Evolutionary conservation across 1,140 invertebrate species (phyloP), one percentile per base, ranked within the genome.

Genomic region (Glomeris maerens): DNA sequence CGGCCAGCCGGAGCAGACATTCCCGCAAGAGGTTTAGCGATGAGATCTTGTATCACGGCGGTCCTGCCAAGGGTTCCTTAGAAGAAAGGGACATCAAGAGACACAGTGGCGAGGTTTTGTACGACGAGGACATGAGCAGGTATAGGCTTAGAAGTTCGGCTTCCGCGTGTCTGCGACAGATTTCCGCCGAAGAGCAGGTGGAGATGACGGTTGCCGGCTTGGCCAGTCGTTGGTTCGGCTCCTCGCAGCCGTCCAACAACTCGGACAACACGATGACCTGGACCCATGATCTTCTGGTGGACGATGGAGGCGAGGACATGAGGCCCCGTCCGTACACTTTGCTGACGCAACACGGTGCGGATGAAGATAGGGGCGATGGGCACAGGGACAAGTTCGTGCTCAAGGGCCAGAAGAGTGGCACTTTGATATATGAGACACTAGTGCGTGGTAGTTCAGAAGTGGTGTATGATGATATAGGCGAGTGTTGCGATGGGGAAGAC

Each of bases 401-500:
- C 10, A 42, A 42, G 17, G 40, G 40, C 5, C 40, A 42, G 20
- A 17, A 25, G 4, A 17, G 40, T 42, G 40, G 40, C 5, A 42
- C 5, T 10, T 42, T 62, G 22, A 55, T 64, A 31, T 64, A 64
- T 49, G 62, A 64, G 50, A 58, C 59, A 13, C 55, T 54, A n/a
- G 74, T 78, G n/a, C 74, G 73, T 44, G 78, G 78, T 17, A 79
- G 83, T 61, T 79, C 84, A 7, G 64, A 66, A 50, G 79, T 84
- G 36, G 81, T 86, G 22, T 85, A 85, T 64, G 83, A 86, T 62
- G 83, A 85, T 60, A 84, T 84, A 53, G 83, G 79, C 52, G 82
- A 85, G 54, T 63, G 64, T 55, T 53, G 5, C 4, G 40, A 25
- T 7, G 20, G 17, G 4, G 20, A 5, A 7, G 4, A 5, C n/a